Evolutionary conservation across 2,888 invertebrate genomes (phyloP).

Genomic region (Cosmia pyralina): DNA sequence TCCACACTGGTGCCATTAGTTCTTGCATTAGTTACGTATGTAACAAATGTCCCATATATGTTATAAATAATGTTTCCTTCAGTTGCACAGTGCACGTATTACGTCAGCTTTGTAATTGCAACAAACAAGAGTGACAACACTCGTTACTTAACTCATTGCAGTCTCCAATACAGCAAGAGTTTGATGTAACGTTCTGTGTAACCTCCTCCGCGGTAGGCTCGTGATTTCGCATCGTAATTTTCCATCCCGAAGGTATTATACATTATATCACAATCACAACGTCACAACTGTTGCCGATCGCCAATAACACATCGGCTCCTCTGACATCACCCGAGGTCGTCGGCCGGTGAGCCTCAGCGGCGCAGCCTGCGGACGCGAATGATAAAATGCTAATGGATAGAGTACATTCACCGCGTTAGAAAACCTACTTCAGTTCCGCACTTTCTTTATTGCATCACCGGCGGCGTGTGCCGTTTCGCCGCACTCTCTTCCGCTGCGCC

Average conservation of each 20-base stretch:
- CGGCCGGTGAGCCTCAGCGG: constrained; percentile 77
- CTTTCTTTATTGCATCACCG: constrained; percentile 89
- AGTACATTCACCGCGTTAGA: constrained; percentile 89
- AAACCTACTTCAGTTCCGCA: constrained; percentile 89
- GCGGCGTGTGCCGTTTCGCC: constrained; percentile 84
- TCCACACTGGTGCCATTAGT: constrained; percentile 32
- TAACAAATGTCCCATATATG: constrained; percentile 37
- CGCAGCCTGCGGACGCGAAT: constrained; percentile 79
- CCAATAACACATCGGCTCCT: constrained; percentile 73
- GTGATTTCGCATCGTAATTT: constrained; percentile 77
- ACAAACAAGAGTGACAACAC: constrained; percentile 86
- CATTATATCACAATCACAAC: constrained; percentile 73
- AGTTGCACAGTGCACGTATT: constrained; percentile 72
- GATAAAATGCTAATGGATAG: constrained; percentile 86
- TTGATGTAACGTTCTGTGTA: constrained; percentile 81
- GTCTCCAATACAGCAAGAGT: constrained; percentile 76
- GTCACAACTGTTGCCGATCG: constrained; percentile 66
- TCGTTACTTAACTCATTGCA: constrained; percentile 85
- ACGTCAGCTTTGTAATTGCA: constrained; percentile 83
- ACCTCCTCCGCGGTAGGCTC: constrained; percentile 71
- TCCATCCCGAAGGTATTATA: constrained; percentile 73
- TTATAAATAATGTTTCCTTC: constrained; percentile 65
- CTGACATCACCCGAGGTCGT: constrained; percentile 85
- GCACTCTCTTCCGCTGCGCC: constrained; percentile 86
- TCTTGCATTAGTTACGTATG: constrained; percentile 29